Evolutionary conservation across 1,140 invertebrate genomes (phyloP), one percentile per base, ranked within the genome.

Genomic region (Caenorhabditis tropicalis): DNA sequence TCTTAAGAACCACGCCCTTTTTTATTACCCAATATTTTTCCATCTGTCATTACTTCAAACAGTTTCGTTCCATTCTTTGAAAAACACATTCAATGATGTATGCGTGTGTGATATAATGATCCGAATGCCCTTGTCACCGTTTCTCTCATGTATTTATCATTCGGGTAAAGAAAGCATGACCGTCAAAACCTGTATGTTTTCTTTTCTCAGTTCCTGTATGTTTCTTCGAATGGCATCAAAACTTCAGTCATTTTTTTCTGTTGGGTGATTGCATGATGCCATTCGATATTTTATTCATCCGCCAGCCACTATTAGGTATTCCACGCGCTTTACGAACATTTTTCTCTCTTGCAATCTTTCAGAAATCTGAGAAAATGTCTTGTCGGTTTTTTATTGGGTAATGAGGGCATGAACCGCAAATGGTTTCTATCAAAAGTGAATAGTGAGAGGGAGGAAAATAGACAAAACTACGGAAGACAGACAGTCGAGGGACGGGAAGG

Each of bases 171-270:
- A 74, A 74, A 74, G 65, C 65, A 39, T 74, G 65, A 74, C 65
- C 36, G 36, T 74, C 65, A 74, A 74, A 70, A 74, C 65, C 65
- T 74, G 65, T 74, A 74, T 74, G 65, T 74, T 74, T 74, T 74
- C 36, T 43, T 24, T 46, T 74, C 65, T 74, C 36, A 74, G 21
- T 46, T 74, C 43, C n/a, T 24, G 24, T 12, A 24, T 74, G 65
- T 43, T 39, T 43, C 33, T 46, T 10, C 15, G 1, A 24, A n/a
- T 74, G 19, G 16, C 65, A 74, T 46, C 10, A 74, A n/a, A 43
- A 43, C 65, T 29, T 43, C 10, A 43, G 65, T 16, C 29, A 31
- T 65, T 65, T 65, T 65, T 65, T 56, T 10, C 10, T 27, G 16
- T 51, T n/a, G 9, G 7, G 7, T n/a, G 10, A 29, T 56, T 10